Percentiles rank a stretch among this genome's conserved stretches.
phyloP scores from a whole-genome alignment of 2,113 vertebrate species.

The Pollimyrus isidori region DNA sequence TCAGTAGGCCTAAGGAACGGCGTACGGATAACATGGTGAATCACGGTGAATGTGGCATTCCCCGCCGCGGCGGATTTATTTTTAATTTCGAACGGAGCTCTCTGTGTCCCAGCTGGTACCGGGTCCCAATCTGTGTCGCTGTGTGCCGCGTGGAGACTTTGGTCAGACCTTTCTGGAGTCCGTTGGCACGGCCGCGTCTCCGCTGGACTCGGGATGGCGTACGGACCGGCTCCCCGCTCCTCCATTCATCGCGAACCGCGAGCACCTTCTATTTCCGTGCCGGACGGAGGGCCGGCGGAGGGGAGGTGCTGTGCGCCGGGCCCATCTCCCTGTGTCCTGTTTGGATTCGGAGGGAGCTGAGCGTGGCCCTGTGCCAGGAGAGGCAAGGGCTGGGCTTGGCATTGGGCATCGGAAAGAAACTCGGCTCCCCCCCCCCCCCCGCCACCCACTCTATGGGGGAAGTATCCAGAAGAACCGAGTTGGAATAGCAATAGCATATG shows the following conservation, averaged over 20 bases:
- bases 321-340: background rate
- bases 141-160: background rate
- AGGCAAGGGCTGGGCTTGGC: conserved; percentile 57
- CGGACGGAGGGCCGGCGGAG: background rate
- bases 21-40: background rate
- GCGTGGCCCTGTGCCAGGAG: conserved; percentile 8
- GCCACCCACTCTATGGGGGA: conserved; percentile 30
- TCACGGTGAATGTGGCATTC: background rate
- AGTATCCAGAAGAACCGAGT: conserved; percentile 17
- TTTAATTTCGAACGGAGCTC: background rate
- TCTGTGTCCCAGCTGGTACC: background rate
- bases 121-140: background rate
- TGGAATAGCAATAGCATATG: conserved; percentile 19
- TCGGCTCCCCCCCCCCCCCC: conserved; percentile 30
- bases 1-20: background rate
- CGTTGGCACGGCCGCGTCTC: background rate
- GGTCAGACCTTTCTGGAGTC: background rate
- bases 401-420: conserved; percentile 42
- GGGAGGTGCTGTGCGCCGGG: background rate
- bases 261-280: background rate
- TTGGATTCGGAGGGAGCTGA: conserved; percentile 1
- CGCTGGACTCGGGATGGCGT: background rate
- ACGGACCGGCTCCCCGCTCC: background rate
- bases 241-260: background rate
- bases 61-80: background rate